A percentile compares a stretch with the other conserved stretches of the same genome.
These are phyloP conservation scores for Ctenopoma multispine DNA, from an alignment of 2,797 vertebrate species.

Conservation along the genomic window DNA sequence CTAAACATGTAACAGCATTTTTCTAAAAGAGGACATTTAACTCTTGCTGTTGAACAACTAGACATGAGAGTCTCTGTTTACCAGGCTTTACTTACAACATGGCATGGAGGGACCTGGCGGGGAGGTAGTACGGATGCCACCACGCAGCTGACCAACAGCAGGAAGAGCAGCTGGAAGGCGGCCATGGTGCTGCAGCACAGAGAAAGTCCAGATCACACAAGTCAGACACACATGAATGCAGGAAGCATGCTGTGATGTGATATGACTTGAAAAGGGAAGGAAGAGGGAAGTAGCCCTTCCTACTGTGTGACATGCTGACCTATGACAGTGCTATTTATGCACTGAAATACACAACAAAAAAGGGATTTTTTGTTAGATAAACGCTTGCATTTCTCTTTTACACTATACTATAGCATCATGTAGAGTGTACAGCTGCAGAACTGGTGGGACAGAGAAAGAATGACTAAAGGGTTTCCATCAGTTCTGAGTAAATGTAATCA, in stretches of 20 bases:
- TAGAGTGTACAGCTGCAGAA: slow-evolving; percentile 11
- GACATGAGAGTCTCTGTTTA: background rate
- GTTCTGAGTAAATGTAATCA: slow-evolving; percentile 2
- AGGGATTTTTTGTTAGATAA: slow-evolving; percentile 49
- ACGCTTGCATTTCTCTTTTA: slow-evolving; percentile 27
- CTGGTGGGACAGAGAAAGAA: slow-evolving; percentile 13
- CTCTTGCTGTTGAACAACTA: no score
- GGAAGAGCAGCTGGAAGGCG: slow-evolving; percentile 83
- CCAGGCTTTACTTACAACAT: slow-evolving; percentile 83
- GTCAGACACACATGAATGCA: slow-evolving; percentile 44
- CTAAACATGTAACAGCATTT: background rate
- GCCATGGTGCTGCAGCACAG: slow-evolving; percentile 88
- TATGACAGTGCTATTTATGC: slow-evolving; percentile 55
- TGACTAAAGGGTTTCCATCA: slow-evolving; percentile 47
- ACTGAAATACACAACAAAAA: slow-evolving; percentile 11
- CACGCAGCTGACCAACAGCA: slow-evolving; percentile 79
- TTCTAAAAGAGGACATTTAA: no score
- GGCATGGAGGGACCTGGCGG: slow-evolving; percentile 78
- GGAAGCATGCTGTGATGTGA: slow-evolving; percentile 49
- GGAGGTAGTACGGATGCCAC: slow-evolving; percentile 71
- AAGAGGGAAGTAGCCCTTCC: slow-evolving; percentile 47
- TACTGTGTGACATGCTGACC: slow-evolving; percentile 45
- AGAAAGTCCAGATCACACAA: slow-evolving; percentile 41
- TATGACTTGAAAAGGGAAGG: slow-evolving; percentile 47
- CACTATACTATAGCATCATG: background rate